Conservation (phyloP, 2,797 vertebrate genomes). For the Lithobates sylvaticus region DNA sequence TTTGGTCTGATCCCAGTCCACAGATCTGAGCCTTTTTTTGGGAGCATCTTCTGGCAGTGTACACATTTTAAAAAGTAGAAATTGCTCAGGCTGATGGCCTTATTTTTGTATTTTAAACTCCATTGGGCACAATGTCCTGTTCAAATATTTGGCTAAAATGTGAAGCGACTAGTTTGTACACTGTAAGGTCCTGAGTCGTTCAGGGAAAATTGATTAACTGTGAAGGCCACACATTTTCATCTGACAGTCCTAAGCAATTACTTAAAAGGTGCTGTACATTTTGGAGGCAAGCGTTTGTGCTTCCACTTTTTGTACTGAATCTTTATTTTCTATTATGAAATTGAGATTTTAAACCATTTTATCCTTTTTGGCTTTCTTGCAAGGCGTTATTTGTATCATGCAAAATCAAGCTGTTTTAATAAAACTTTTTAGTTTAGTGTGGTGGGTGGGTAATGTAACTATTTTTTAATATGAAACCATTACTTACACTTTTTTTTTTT, state of each 20-base stretch:
- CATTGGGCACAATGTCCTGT: slow-evolving; percentile 66
- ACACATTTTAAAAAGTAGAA: slow-evolving; percentile 68
- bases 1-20: slow-evolving; percentile 69
- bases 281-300: slow-evolving; percentile 66
- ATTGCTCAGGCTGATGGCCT: slow-evolving; percentile 76
- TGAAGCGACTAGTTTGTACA: slow-evolving; percentile 69
- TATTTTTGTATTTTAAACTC: slow-evolving; percentile 76
- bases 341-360: slow-evolving; percentile 54
- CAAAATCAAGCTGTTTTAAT: slow-evolving; percentile 14
- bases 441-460: slow-evolving; percentile 40
- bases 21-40: slow-evolving; percentile 75
- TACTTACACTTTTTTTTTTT: slow-evolving; percentile 60
- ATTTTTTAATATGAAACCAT: slow-evolving; percentile 64
- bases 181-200: slow-evolving; percentile 53
- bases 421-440: slow-evolving; percentile 31
- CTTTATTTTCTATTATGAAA: slow-evolving; percentile 65
- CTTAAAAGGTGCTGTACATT: slow-evolving; percentile 72
- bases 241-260: slow-evolving; percentile 69
- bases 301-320: slow-evolving; percentile 71
- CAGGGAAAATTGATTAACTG: slow-evolving; percentile 59
- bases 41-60: slow-evolving; percentile 84
- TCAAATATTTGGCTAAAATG: slow-evolving; percentile 66
- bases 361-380: slow-evolving; percentile 23
- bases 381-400: slow-evolving; percentile 39
- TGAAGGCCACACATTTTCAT: slow-evolving; percentile 65